phyloP scores from a whole-genome alignment of 2,113 vertebrate genomes.

The Nymphicus hollandicus region DNA sequence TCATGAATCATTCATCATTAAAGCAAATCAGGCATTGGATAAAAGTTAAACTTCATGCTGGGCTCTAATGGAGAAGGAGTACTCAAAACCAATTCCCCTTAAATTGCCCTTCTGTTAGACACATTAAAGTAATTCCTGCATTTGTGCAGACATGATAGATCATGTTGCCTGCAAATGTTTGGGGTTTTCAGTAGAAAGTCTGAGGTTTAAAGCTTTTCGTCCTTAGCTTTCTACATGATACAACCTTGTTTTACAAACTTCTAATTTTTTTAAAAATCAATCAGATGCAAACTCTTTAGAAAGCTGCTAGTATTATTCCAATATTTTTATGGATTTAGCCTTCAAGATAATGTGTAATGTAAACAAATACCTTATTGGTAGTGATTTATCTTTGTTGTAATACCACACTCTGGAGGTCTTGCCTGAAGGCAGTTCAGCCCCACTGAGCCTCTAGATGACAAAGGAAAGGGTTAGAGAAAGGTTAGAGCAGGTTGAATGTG shows the following conservation, averaged over 20 bases:
- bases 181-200: background rate
- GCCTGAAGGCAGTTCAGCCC: background rate
- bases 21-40: constrained; percentile 42
- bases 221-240: background rate
- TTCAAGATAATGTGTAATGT: constrained; percentile 34
- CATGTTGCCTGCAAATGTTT: background rate
- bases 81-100: constrained; percentile 39
- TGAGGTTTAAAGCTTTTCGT: background rate
- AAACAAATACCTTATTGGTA: constrained; percentile 6
- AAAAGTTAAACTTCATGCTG: constrained; percentile 52
- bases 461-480: background rate
- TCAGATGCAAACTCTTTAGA: background rate
- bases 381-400: background rate
- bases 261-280: background rate
- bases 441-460: background rate
- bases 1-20: constrained; percentile 49
- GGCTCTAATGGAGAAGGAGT: constrained; percentile 33
- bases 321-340: constrained; percentile 11
- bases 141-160: constrained; percentile 13
- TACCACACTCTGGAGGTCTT: background rate
- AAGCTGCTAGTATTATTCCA: constrained; percentile 27
- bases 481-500: background rate
- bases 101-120: constrained; percentile 36
- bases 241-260: background rate
- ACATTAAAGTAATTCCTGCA: constrained; percentile 14